Evolutionary conservation across 1,140 invertebrate genomes (phyloP).

Genomic region (Acyrthosiphon pisum): DNA sequence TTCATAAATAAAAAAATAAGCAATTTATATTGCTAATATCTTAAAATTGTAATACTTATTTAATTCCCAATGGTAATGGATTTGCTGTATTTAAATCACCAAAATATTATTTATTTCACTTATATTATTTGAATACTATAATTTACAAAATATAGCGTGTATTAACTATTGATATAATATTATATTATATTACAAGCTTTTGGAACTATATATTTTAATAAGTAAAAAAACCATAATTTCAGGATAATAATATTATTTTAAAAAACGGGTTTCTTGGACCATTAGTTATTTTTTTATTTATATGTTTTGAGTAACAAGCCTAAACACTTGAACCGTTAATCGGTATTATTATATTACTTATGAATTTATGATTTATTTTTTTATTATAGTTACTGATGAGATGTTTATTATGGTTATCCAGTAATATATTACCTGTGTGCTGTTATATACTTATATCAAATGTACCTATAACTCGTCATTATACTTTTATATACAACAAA

Average conservation of each 20-base stretch:
- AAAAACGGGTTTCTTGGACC: too few species aligned
- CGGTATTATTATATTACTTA: not conserved
- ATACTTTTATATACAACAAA: too few species aligned
- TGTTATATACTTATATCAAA: not conserved
- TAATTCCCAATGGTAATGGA: not conserved
- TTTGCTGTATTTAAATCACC: not conserved
- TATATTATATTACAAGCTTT: too few species aligned
- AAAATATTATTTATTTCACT: not conserved
- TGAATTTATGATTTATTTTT: not conserved
- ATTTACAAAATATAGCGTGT: not conserved
- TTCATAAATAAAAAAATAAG: not conserved
- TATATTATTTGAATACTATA: not conserved
- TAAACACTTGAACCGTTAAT: too few species aligned
- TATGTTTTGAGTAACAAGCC: too few species aligned
- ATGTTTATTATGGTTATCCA: not conserved
- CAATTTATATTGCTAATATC: not conserved
- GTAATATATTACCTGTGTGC: not conserved
- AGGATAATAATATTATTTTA: too few species aligned
- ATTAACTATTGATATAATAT: too few species aligned
- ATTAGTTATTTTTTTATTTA: too few species aligned
- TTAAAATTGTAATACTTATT: not conserved
- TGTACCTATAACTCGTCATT: too few species aligned
- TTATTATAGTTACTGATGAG: not conserved
- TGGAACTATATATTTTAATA: too few species aligned
- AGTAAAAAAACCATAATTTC: too few species aligned